Evolutionary conservation across 2,888 invertebrate species (phyloP), one percentile per base, ranked within the genome.

Genomic region (Rhingia rostrata): DNA sequence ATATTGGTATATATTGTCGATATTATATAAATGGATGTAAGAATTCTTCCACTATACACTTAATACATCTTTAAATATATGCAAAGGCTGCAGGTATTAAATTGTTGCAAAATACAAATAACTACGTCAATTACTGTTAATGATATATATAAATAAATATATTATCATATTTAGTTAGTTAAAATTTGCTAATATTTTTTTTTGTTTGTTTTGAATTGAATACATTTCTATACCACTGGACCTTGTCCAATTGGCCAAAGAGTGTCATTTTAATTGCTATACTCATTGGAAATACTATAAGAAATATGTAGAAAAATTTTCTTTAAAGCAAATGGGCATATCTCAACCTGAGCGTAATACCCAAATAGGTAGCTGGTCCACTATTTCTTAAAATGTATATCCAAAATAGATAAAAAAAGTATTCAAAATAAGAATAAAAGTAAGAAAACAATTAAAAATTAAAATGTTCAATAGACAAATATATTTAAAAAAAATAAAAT

Each of bases 351-450:
- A 77, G 10, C 14, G 10, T 14, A 49, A 41, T 61, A 54, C 69
- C 61, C 45, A 63, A 61, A 35, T 47, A 69, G 32, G 53, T 73
- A 73, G 80, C 54, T 73, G 73, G 80, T 80, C 73, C 73, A 80
- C 67, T 80, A 49, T 61, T 73, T 56, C 33, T 35, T 54, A 61
- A 53, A 54, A 54, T 41, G 7, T 64, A 61, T 4, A n/a, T 58
- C 39, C 47, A 10, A 12, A 49, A 51, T 51, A 12, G 39, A 33
- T 33, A 33, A 9, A 37, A 32, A 67, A 47, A 7, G 32, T 54
- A 74, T 22, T 14, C 12, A 33, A 45, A 33, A 9, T 10, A 51
- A 53, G 58, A 53, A 22, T 7, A 53, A 12, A 45, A 5, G 3
- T 12, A 61, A 43, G 14, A 53, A 73, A 60, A 14, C 35, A 49